Conservation (phyloP, 2,113 vertebrate genomes). For the Clarias batrachus region DNA sequence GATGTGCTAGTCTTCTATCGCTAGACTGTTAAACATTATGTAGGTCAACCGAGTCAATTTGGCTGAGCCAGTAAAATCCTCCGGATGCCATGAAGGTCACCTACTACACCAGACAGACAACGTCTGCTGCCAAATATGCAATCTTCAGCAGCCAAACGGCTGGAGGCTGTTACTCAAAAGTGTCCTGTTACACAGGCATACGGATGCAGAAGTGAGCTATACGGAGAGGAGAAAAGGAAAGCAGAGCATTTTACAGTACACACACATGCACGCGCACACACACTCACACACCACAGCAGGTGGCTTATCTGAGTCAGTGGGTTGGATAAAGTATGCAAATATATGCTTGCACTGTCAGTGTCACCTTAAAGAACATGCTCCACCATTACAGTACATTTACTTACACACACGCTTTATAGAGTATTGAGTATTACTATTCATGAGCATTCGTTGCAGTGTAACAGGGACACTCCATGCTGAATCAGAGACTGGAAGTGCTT, state of each 20-base stretch:
- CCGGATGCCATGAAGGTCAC: slow-evolving; percentile 37
- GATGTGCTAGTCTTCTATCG: not conserved
- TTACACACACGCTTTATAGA: not conserved
- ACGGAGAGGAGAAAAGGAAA: not conserved
- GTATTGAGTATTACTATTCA: not conserved
- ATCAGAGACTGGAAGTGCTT: not conserved
- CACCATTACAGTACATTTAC: not conserved
- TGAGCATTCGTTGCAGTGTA: not conserved
- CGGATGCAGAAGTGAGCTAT: not conserved
- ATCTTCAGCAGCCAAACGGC: slow-evolving; percentile 5
- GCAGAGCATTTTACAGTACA: not conserved
- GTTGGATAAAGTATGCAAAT: slow-evolving; percentile 39
- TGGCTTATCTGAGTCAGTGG: slow-evolving; percentile 28
- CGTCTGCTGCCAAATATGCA: slow-evolving; percentile 18
- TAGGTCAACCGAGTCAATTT: slow-evolving; percentile 24
- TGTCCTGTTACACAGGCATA: slow-evolving; percentile 14
- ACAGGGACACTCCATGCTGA: not conserved
- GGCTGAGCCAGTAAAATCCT: slow-evolving; percentile 47
- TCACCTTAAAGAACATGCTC: slow-evolving; percentile 8
- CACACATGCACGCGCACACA: slow-evolving; percentile 14
- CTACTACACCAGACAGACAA: slow-evolving; percentile 34
- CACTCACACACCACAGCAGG: slow-evolving; percentile 26
- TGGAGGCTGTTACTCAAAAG: not conserved
- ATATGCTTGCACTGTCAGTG: slow-evolving; percentile 7
- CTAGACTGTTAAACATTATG: not conserved